phyloP scores from a whole-genome alignment of 2,797 vertebrate genomes.

The Amblyraja radiata region DNA sequence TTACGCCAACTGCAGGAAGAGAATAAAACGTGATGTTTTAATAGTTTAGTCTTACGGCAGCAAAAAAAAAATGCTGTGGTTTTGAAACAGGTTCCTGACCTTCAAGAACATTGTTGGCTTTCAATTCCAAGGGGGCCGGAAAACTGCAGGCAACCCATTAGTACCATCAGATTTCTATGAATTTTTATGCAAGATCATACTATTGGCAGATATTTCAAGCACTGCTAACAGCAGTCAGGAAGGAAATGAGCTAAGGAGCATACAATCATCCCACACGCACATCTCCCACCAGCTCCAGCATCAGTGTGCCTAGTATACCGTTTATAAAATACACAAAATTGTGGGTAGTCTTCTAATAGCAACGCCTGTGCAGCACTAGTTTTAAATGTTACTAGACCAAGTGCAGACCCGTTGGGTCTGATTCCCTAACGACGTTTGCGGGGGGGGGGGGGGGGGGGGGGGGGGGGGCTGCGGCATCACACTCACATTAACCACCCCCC shows the following conservation, averaged over 20 bases:
- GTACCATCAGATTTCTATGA: neutral
- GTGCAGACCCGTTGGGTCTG: no score
- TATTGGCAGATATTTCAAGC: neutral
- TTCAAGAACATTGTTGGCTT: neutral
- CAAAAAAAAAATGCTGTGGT: neutral
- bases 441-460: no score
- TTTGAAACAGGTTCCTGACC: neutral
- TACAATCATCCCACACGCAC: neutral
- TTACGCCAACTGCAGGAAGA: neutral
- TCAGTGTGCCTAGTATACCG: neutral
- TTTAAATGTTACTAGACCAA: neutral
- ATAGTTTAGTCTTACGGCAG: neutral
- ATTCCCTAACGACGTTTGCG: no score
- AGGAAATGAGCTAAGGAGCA: neutral
- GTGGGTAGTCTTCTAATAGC: neutral
- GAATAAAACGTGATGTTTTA: neutral
- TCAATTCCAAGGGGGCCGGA: neutral
- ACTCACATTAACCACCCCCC: no score
- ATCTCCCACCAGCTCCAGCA: neutral
- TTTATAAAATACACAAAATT: neutral
- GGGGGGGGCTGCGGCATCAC: no score
- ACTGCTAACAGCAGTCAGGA: neutral
- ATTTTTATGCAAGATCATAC: neutral
- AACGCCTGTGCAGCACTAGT: neutral
- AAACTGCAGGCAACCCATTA: neutral